phyloP scores from a whole-genome alignment of 2,888 invertebrate genomes.

The Standfussiana lucernea region DNA sequence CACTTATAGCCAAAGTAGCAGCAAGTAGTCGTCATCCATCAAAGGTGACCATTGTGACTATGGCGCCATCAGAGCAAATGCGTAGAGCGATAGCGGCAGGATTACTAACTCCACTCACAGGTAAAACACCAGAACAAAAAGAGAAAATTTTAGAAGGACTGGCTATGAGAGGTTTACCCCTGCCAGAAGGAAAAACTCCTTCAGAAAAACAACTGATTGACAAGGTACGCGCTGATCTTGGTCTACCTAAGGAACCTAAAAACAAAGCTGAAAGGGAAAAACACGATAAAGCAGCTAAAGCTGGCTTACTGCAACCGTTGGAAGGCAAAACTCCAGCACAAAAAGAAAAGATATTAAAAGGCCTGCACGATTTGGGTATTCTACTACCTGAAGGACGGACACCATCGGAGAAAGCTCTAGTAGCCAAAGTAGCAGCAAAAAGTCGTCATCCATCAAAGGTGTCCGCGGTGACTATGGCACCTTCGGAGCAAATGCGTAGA shows the following conservation, averaged over 20 bases:
- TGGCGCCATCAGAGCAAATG: constrained; percentile 51
- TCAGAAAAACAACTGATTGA: constrained; percentile 34
- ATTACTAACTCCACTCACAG: constrained; percentile 40
- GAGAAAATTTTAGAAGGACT: constrained; percentile 35
- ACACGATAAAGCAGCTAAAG: background rate
- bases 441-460: background rate
- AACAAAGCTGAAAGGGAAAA: constrained; percentile 16
- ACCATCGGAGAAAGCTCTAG: background rate
- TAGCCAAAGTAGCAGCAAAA: background rate
- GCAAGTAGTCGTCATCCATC: background rate
- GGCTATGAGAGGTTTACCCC: constrained; percentile 37
- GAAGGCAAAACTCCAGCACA: background rate
- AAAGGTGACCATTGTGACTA: background rate
- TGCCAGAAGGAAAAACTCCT: constrained; percentile 32
- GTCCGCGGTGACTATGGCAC: background rate
- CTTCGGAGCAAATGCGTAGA: background rate
- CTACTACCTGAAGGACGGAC: background rate
- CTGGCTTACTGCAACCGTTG: background rate
- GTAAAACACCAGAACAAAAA: constrained; percentile 30
- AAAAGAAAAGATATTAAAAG: background rate
- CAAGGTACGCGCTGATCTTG: constrained; percentile 40
- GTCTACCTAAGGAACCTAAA: constrained; percentile 31
- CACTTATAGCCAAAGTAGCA: constrained; percentile 39
- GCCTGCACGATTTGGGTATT: background rate
- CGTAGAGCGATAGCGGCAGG: constrained; percentile 66